Evolutionary conservation across 2,797 vertebrate genomes (phyloP).

Genomic region (Hoplostethus atlanticus): DNA sequence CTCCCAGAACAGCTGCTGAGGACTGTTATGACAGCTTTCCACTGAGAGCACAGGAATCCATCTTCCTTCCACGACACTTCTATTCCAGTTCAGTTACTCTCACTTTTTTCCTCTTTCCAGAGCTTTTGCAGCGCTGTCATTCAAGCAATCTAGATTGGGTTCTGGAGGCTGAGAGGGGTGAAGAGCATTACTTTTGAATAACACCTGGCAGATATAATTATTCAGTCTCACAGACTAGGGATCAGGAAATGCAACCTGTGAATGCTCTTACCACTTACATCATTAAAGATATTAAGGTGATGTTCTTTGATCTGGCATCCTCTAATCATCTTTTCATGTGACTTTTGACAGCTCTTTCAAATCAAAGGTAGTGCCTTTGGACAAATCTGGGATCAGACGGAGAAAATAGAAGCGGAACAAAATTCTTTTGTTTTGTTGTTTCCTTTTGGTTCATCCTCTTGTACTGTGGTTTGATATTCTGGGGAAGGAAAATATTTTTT

Average conservation of each 20-base stretch:
- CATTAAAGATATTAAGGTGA: conserved; percentile 56
- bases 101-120: conserved; percentile 63
- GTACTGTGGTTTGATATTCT: conserved; percentile 42
- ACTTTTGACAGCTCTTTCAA: conserved; percentile 68
- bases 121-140: conserved; percentile 73
- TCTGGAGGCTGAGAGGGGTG: conserved; percentile 45
- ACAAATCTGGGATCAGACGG: conserved; percentile 63
- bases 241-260: conserved; percentile 38
- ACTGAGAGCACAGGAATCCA: conserved; percentile 81
- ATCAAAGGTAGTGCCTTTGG: conserved; percentile 51
- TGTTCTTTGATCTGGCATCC: conserved; percentile 65
- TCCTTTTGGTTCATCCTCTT: conserved; percentile 11
- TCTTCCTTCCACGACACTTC: conserved; percentile 76
- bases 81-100: conserved; percentile 80
- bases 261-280: conserved; percentile 44
- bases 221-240: conserved; percentile 43
- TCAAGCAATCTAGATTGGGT: conserved; percentile 63
- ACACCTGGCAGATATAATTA: conserved; percentile 68
- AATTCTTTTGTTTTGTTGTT: conserved; percentile 34
- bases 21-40: conserved; percentile 83
- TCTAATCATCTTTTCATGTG: conserved; percentile 56
- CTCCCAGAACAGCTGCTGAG: conserved; percentile 80
- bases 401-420: conserved; percentile 52
- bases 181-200: conserved; percentile 49
- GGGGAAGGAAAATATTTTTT: conserved; percentile 33